Base-by-base conservation (phyloP, 92 coral and sea anemone species). In the Palythoa grandis region DNA sequence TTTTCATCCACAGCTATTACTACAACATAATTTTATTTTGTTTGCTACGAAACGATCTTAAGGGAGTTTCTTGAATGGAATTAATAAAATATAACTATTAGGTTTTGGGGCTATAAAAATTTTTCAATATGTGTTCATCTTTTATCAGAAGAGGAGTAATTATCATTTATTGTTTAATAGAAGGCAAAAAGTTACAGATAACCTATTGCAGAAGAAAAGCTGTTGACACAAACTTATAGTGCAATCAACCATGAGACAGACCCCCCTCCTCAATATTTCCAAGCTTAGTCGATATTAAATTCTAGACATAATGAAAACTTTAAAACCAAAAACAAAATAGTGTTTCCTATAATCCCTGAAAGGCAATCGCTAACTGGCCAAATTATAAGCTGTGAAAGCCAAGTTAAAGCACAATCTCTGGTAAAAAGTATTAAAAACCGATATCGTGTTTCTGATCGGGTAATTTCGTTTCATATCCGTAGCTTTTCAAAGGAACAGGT, bases 401-500 rank as follows among this genome's bases (percentile, higher is more conserved):
- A 24, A 23, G 39, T 52, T 52, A 8, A 75, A 52, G 5, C 3
- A 72, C 7, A 72, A 13, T 9, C 4, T 65, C 56, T 40, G 4
- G 12, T 9, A 24, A 67, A 66, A 63, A n/a, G 56, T 17, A 25
- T 38, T 22, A 79, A 63, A 60, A 22, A 80, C 35, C 56, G 22
- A 80, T 16, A 63, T 23, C 47, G 22, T 24, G 23, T 24, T 47
- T 48, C 53, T 47, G 22, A 22, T 16, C 7, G 63, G 37, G 56
- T 52, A 66, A 20, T 22, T 7, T 23, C 5, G 13, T 7, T 65
- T 67, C 58, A 19, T 66, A 80, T 80, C 61, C 13, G 5, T 66
- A 66, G 4, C 20, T 80, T 66, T 47, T 80, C 85, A 80, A 80
- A 80, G 85, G 74, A 80, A 66, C 85, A 67, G 85, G 85, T 80